Conservation (phyloP, 2,113 vertebrate genomes). For the Nymphicus hollandicus region DNA sequence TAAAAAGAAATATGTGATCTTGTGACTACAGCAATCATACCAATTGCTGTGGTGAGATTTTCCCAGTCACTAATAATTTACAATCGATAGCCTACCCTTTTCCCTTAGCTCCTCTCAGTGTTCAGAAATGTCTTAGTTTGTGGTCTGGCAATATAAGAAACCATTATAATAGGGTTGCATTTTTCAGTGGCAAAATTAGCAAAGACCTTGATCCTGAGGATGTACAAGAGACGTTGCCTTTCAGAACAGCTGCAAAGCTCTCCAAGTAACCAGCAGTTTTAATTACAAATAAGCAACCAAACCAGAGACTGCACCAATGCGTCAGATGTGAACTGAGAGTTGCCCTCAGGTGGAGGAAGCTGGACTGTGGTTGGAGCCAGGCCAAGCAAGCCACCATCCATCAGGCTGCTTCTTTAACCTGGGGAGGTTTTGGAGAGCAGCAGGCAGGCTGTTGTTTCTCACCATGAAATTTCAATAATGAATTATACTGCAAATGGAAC, state of each 20-base stretch:
- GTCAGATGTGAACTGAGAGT: background rate
- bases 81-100: background rate
- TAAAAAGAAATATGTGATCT: background rate
- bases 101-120: background rate
- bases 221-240: background rate
- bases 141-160: background rate
- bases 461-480: background rate
- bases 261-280: background rate
- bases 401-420: background rate
- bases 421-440: background rate
- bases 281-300: rapidly evolving
- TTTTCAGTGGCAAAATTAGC: background rate
- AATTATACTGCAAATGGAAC: background rate
- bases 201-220: background rate
- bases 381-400: background rate
- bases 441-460: background rate
- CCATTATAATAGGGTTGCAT: background rate
- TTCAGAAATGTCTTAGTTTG: background rate
- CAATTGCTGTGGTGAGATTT: background rate
- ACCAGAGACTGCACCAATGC: background rate
- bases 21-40: background rate
- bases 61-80: background rate
- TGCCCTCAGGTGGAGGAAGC: background rate
- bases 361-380: background rate
- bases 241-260: background rate